phyloP scores from a whole-genome alignment of 2,888 invertebrate genomes.

The Campopleginae sp. region DNA sequence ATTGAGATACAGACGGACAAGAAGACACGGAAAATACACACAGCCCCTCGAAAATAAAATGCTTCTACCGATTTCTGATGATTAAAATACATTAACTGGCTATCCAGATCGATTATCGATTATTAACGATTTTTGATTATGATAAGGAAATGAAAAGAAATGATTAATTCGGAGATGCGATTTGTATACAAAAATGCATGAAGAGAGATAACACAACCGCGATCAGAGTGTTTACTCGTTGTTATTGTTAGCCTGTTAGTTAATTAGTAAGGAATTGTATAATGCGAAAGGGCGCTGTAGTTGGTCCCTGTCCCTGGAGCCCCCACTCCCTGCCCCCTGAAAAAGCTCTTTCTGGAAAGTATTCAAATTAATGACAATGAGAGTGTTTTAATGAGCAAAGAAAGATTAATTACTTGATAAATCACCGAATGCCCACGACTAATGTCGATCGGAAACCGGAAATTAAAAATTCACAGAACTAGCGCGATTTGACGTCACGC shows the following conservation, averaged over 20 bases:
- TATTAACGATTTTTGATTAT: constrained; percentile 77
- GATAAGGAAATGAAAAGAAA: constrained; percentile 69
- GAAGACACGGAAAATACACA: constrained; percentile 48
- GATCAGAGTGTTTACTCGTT: constrained; percentile 84
- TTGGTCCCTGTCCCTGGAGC: constrained; percentile 84
- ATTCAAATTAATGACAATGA: constrained; percentile 74
- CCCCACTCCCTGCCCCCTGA: constrained; percentile 73
- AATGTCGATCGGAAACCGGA: constrained; percentile 36
- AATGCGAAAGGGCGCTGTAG: constrained; percentile 81
- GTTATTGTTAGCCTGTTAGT: constrained; percentile 85
- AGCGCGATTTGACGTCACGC: background rate
- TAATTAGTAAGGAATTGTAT: constrained; percentile 84
- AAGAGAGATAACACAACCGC: constrained; percentile 63
- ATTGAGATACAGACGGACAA: constrained; percentile 47
- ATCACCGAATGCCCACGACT: constrained; percentile 71
- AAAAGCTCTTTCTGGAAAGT: constrained; percentile 84
- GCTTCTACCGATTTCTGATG: constrained; percentile 51
- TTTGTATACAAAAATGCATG: constrained; percentile 56
- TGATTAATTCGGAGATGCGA: constrained; percentile 26
- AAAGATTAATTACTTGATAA: constrained; percentile 70
- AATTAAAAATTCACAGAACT: background rate
- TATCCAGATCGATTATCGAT: constrained; percentile 78
- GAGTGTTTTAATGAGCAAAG: constrained; percentile 58
- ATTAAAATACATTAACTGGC: constrained; percentile 56
- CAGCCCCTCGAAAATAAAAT: constrained; percentile 52